phyloP scores from a whole-genome alignment of 2,113 vertebrate genomes.

The Ia io region DNA sequence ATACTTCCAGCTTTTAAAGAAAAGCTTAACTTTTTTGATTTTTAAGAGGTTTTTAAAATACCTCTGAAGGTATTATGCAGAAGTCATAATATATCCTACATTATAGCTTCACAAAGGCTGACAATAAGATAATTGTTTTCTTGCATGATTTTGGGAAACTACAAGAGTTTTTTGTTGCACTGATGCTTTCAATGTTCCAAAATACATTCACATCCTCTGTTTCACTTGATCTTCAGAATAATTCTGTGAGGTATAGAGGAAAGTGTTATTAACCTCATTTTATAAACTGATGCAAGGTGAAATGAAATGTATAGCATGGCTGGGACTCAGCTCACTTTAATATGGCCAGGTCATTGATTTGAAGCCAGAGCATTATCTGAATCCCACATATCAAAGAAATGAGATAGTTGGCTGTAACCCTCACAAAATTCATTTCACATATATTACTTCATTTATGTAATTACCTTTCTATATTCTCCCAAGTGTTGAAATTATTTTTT shows the following conservation, averaged over 20 bases:
- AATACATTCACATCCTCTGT: not conserved
- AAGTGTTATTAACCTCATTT: conserved; percentile 40
- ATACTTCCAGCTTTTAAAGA: not conserved
- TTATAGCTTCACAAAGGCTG: not conserved
- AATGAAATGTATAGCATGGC: not conserved
- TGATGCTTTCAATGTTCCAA: not conserved
- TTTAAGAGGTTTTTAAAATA: not conserved
- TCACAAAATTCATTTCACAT: conserved; percentile 9
- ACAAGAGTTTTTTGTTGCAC: not conserved
- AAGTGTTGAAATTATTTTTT: not conserved
- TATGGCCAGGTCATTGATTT: not conserved
- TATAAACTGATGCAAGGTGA: conserved; percentile 20
- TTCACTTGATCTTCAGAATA: conserved; percentile 25
- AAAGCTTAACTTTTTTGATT: not conserved
- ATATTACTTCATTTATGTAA: not conserved
- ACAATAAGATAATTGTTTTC: not conserved
- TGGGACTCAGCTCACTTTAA: not conserved
- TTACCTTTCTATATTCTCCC: not conserved
- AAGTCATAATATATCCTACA: not conserved
- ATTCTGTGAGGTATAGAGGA: not conserved
- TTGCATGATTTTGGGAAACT: not conserved
- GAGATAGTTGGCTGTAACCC: not conserved
- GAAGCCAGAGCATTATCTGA: not conserved
- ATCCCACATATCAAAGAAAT: not conserved
- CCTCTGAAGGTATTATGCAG: not conserved